Evolutionary conservation across 2,888 invertebrate genomes (phyloP), one percentile per base, ranked within the genome.

Genomic region (Lutraria lutraria): DNA sequence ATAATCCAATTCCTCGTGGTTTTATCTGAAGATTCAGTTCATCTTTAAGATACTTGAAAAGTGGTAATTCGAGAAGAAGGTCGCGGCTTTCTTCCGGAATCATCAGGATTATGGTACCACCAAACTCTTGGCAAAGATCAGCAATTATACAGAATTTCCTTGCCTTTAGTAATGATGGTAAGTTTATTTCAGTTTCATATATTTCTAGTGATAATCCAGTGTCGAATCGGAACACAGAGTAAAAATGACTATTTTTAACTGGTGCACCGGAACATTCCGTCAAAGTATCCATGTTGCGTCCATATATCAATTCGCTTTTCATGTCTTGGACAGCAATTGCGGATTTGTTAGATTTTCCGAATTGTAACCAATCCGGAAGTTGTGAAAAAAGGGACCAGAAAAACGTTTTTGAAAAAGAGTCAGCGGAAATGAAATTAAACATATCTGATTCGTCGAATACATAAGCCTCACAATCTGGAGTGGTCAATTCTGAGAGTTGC

Each of bases 1-100:
- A 91, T 21, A 90, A 2, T n/a, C 90, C 91, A 8, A 91, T 85
- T 21, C 91, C 91, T 76, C 87, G 29, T n/a, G 89, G 89, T 13
- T 83, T 53, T 29, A 91, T 88, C 3, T 29, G 34, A 13, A 88
- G 56, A 19, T 84, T 54, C 29, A 83, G 34, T 1, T 82, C 43
- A 13, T 85, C n/a, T 4, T 85, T 54, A 2, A 91, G 76, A 1
- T 52, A 43, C 53, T 87, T 83, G 34, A 91, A 91, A 10, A 90
- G 31, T 19, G 83, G 81, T 3, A 91, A 56, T 13, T 81, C 56
- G 0, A 68, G n/a, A 21, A 91, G 56, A 2, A 90, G 21, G 25
- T 81, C 80, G 31, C 87, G 43, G 10, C 90, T 87, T 34, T 86
- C 88, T 80, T 88, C 84, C 4, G 91, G 91, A 19, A 91, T 53